Conservation (phyloP, 2,888 invertebrate species). For the Sycophila texana region DNA sequence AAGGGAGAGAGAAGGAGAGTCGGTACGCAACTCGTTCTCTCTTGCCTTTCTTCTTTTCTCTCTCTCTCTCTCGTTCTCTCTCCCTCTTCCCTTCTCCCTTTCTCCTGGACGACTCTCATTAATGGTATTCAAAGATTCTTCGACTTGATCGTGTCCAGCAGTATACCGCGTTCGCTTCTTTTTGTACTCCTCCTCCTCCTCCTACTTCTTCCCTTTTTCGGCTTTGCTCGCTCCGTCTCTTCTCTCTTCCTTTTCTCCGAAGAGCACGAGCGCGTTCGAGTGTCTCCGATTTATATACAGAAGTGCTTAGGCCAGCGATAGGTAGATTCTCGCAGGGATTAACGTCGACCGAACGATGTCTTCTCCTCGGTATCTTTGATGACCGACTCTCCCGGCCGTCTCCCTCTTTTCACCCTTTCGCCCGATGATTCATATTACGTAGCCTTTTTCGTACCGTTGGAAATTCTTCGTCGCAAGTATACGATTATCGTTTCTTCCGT, state of each 20-base stretch:
- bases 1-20: slow-evolving; percentile 47
- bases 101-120: slow-evolving; percentile 67
- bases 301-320: slow-evolving; percentile 53
- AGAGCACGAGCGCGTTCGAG: slow-evolving; percentile 38
- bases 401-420: slow-evolving; percentile 16
- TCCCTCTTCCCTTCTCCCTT: slow-evolving; percentile 57
- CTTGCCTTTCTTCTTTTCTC: slow-evolving; percentile 54
- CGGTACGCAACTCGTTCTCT: slow-evolving; percentile 53
- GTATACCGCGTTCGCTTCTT: slow-evolving; percentile 36
- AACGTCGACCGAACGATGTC: slow-evolving; percentile 49
- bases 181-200: slow-evolving; percentile 14
- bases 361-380: slow-evolving; percentile 57
- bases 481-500: background rate
- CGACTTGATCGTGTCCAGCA: slow-evolving; percentile 54
- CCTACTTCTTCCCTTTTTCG: slow-evolving; percentile 3
- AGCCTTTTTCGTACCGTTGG: background rate
- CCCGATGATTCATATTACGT: slow-evolving; percentile 47
- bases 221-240: slow-evolving; percentile 2
- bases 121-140: slow-evolving; percentile 73
- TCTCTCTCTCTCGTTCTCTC: slow-evolving; percentile 56
- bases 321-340: slow-evolving; percentile 57
- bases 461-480: slow-evolving; percentile 12
- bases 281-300: slow-evolving; percentile 38
- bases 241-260: slow-evolving; percentile 35
- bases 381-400: slow-evolving; percentile 12